phyloP scores from a whole-genome alignment of 2,797 vertebrate species.

The Pogoniulus pusillus region DNA sequence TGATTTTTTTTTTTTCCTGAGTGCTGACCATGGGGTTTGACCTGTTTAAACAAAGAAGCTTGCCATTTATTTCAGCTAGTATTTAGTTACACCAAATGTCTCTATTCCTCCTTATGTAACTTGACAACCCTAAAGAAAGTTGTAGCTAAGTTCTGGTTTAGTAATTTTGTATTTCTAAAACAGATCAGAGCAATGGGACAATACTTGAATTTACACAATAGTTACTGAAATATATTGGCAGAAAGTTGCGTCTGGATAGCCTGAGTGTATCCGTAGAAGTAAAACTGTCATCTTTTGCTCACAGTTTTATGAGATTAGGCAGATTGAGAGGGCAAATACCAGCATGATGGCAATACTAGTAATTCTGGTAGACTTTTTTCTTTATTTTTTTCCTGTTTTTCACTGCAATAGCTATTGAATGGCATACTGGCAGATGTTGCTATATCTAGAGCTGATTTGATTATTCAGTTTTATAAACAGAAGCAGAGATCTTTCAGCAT shows the following conservation, averaged over 20 bases:
- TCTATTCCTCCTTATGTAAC: slow-evolving; percentile 43
- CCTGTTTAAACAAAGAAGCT: slow-evolving; percentile 29
- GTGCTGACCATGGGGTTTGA: slow-evolving; percentile 17
- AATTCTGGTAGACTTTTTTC: not conserved
- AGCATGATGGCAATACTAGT: not conserved
- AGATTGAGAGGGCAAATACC: not conserved
- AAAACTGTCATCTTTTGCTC: not conserved
- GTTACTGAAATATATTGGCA: slow-evolving; percentile 41
- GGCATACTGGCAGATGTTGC: not conserved
- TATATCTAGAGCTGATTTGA: not conserved
- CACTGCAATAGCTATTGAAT: not conserved
- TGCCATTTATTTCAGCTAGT: slow-evolving; percentile 42
- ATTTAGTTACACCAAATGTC: slow-evolving; percentile 29
- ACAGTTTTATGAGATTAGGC: not conserved
- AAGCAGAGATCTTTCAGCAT: not conserved
- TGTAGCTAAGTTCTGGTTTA: slow-evolving; percentile 39
- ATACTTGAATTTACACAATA: slow-evolving; percentile 24
- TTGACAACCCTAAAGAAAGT: slow-evolving; percentile 7
- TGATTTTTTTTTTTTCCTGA: not conserved
- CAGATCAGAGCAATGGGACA: not conserved
- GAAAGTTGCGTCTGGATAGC: not conserved
- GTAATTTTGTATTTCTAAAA: slow-evolving; percentile 62
- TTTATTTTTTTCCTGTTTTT: not conserved
- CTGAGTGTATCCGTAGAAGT: not conserved
- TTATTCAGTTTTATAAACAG: not conserved